Conservation (phyloP, 2,797 vertebrate species). For the Microcaecilia unicolor region DNA sequence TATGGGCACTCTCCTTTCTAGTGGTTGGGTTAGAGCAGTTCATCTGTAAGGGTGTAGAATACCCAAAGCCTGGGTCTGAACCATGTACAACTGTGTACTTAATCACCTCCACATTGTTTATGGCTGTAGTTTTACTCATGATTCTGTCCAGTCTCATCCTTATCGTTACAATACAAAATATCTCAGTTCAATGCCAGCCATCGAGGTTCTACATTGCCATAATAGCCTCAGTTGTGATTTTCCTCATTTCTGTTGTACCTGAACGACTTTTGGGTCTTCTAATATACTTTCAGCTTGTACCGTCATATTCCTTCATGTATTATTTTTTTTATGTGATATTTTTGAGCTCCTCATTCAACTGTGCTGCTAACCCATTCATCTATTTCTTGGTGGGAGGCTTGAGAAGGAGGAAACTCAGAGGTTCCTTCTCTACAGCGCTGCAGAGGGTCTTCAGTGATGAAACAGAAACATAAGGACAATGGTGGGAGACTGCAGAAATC, state of each 20-base stretch:
- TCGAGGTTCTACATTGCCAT: slow-evolving; percentile 56
- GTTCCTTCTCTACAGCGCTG: too few relatives aligned
- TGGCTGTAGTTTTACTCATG: slow-evolving; percentile 55
- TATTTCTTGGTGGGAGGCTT: slow-evolving; percentile 62
- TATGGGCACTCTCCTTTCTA: slow-evolving; percentile 54
- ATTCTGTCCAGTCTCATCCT: slow-evolving; percentile 45
- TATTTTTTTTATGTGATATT: slow-evolving; percentile 46
- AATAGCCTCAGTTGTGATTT: slow-evolving; percentile 37
- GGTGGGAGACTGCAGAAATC: too few relatives aligned
- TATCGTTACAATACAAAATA: slow-evolving; percentile 47
- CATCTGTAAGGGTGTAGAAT: slow-evolving; percentile 25
- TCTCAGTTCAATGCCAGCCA: slow-evolving; percentile 24
- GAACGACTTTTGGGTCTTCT: slow-evolving; percentile 21
- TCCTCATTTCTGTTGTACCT: slow-evolving; percentile 53
- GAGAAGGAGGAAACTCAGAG: slow-evolving; percentile 50
- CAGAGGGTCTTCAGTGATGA: too few relatives aligned
- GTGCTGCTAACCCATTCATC: slow-evolving; percentile 52
- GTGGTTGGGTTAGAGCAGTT: slow-evolving; percentile 45
- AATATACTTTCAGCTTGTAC: slow-evolving; percentile 12
- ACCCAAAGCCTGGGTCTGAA: too few relatives aligned
- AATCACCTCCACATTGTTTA: slow-evolving; percentile 45
- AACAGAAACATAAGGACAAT: too few relatives aligned
- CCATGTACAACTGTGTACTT: slow-evolving; percentile 41
- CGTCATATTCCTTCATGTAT: slow-evolving; percentile 34
- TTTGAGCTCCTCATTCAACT: too few relatives aligned